A percentile compares a stretch with the other conserved stretches of the same genome.
Evolutionary conservation across 2,113 vertebrate species (phyloP).

Genomic region (Cyanoliseus patagonus): DNA sequence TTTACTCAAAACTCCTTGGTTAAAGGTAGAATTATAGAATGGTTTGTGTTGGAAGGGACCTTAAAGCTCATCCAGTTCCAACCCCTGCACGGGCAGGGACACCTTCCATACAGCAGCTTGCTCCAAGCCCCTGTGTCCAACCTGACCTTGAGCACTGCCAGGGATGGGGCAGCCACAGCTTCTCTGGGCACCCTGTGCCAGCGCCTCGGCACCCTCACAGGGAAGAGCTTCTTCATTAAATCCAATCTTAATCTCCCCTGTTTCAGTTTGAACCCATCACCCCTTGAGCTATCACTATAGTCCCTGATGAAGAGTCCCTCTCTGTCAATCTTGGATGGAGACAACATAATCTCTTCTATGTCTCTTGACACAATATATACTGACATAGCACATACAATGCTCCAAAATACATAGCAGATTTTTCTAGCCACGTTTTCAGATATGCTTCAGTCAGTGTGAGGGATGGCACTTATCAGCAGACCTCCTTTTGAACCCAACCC

Average conservation of each 20-base stretch:
- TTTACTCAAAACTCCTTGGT: neutral
- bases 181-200: no score
- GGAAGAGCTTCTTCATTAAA: neutral
- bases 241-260: neutral
- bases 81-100: neutral
- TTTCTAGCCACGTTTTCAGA: neutral
- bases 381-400: accelerated
- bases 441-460: neutral
- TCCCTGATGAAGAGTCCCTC: neutral
- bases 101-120: neutral
- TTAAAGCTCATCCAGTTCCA: neutral
- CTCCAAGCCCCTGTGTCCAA: neutral
- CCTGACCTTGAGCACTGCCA: no score
- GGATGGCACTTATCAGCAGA: neutral
- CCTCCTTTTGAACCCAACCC: neutral
- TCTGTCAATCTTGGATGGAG: neutral
- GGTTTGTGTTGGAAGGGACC: neutral
- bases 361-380: neutral
- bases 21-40: neutral
- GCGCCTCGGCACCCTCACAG: neutral
- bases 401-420: neutral
- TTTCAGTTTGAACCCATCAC: neutral
- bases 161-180: no score
- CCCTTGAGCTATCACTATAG: neutral
- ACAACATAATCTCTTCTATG: accelerated